A percentile compares a stretch with the other conserved stretches of the same genome.
Conservation (phyloP, 2,888 invertebrate species). For the Andrena camellia region DNA sequence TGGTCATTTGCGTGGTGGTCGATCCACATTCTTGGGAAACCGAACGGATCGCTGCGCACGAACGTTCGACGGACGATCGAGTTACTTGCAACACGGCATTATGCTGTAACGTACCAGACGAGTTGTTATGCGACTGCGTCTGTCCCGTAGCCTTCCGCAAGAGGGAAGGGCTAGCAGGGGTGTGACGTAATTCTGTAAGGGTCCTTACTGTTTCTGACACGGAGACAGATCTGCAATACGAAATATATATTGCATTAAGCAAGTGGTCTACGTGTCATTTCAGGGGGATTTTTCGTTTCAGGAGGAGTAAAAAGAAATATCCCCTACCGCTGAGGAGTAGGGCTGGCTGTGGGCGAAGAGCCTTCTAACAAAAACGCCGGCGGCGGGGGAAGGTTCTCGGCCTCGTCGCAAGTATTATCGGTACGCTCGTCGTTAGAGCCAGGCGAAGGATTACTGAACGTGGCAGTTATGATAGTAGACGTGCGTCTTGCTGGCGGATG, state of each 20-base stretch:
- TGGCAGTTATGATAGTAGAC: constrained; percentile 87
- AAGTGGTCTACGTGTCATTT: neutral
- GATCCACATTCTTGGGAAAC: constrained; percentile 70
- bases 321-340: constrained; percentile 81
- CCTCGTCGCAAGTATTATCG: constrained; percentile 81
- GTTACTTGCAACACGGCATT: constrained; percentile 75
- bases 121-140: constrained; percentile 69
- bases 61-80: constrained; percentile 76
- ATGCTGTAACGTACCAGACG: constrained; percentile 58
- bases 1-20: constrained; percentile 49
- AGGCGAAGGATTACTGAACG: constrained; percentile 48
- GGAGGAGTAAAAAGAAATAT: neutral
- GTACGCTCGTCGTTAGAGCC: constrained; percentile 69
- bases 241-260: constrained; percentile 18
- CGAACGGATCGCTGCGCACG: constrained; percentile 71
- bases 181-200: constrained; percentile 93
- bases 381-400: constrained; percentile 90
- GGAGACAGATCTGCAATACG: constrained; percentile 80
- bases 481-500: constrained; percentile 93
- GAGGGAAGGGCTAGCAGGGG: constrained; percentile 93
- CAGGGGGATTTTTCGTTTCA: neutral
- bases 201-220: constrained; percentile 96
- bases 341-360: constrained; percentile 81
- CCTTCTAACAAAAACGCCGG: constrained; percentile 91
- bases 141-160: constrained; percentile 85